A percentile compares a stretch with the other conserved stretches of the same genome.
Conservation (phyloP, 1,140 invertebrate genomes). For the Globodera rostochiensis region DNA sequence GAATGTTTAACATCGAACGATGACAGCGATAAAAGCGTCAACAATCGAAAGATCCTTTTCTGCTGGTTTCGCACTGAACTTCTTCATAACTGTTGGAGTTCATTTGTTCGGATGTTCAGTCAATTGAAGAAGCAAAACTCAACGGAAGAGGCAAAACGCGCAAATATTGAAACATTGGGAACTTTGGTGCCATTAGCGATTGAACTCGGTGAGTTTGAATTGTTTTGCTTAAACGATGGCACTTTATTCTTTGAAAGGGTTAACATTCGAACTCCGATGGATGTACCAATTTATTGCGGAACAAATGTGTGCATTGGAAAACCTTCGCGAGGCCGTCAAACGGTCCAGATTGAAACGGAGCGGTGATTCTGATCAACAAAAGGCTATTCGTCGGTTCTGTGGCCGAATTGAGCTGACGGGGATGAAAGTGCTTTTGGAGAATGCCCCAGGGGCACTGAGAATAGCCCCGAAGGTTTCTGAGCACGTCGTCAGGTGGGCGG, state of each 20-base stretch:
- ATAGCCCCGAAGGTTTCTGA: conserved; percentile 14
- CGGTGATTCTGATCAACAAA: background rate
- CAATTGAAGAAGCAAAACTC: background rate
- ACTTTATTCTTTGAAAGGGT: background rate
- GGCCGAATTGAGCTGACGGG: background rate
- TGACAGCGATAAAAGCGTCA: background rate
- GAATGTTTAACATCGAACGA: background rate
- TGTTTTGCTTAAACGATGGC: background rate
- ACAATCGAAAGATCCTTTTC: background rate
- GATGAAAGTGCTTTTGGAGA: conserved; percentile 4
- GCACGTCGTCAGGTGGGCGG: conserved; percentile 4
- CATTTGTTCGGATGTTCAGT: conserved; percentile 9
- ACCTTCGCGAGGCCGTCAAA: conserved; percentile 6
- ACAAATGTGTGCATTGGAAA: conserved; percentile 10
- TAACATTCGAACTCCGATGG: conserved; percentile 3
- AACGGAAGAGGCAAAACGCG: conserved; percentile 7
- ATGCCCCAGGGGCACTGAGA: conserved; percentile 5
- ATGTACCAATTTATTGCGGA: conserved; percentile 3
- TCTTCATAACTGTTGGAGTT: conserved; percentile 20
- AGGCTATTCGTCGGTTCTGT: conserved; percentile 8
- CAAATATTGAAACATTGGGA: conserved; percentile 4
- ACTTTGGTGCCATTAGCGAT: conserved; percentile 11
- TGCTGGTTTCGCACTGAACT: background rate
- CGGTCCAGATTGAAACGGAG: background rate
- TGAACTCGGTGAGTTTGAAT: conserved; percentile 9